phyloP scores from a whole-genome alignment of 2,888 invertebrate species.

The Lamellibrachia satsuma region DNA sequence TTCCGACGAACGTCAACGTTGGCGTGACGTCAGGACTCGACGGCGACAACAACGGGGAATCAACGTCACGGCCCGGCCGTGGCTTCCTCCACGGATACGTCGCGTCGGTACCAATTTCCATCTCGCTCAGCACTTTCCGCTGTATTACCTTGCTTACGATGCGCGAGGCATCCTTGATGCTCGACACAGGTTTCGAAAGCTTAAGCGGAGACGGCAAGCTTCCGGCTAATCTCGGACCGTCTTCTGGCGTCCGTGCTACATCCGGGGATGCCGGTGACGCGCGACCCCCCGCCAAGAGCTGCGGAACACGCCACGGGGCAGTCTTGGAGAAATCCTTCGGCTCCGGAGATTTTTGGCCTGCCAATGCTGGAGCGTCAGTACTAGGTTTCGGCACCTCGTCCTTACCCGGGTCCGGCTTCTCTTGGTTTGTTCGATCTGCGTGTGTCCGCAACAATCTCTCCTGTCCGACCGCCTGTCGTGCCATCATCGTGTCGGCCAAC shows the following conservation, averaged over 20 bases:
- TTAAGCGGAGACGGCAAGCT: background rate
- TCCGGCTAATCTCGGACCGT: background rate
- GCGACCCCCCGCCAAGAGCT: background rate
- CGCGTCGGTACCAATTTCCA: background rate
- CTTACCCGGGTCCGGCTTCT: background rate
- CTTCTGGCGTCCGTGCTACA: background rate
- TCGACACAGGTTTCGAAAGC: background rate
- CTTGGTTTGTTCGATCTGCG: background rate
- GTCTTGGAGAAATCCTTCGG: constrained; percentile 34
- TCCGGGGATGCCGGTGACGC: background rate
- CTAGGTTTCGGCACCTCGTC: background rate
- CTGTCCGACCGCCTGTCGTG: background rate
- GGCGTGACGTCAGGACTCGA: background rate
- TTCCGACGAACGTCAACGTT: background rate
- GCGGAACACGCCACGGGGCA: constrained; percentile 31
- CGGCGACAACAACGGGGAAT: background rate
- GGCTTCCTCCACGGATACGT: constrained; percentile 28
- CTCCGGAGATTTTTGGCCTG: background rate
- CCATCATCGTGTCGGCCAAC: background rate
- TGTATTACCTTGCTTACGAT: background rate
- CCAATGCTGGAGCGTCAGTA: background rate
- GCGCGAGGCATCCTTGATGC: background rate
- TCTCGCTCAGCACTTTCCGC: background rate
- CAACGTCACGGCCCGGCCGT: background rate
- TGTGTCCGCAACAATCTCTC: background rate